Base-by-base conservation (phyloP, 2,113 vertebrate genomes). In the Protobothrops flavoviridis region DNA sequence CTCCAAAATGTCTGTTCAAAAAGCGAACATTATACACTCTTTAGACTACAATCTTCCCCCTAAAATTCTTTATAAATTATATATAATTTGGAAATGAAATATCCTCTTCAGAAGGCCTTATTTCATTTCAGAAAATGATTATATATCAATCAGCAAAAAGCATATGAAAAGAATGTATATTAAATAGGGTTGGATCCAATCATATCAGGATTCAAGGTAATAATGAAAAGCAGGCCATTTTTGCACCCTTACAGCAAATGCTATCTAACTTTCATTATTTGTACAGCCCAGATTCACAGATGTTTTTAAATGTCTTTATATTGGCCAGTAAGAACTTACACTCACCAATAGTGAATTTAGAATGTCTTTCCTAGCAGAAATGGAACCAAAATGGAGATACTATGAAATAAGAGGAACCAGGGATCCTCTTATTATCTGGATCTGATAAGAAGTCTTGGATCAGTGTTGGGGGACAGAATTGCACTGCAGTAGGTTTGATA, bases 81-180 rank as follows among this genome's bases (percentile, higher is more conserved):
- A 12, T 59, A 26, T 7, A 53, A 92, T 91, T 96, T 95, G 11
- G 93, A 95, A 95, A 85, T 92, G 94, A 96, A 96, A 81, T 69
- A 90, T 88, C 8, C 29, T 10, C 92, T 61, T 69, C 55, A 93
- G 93, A 96, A 57, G 21, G 29, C 12, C 52, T 1, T 2, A 91
- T 95, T 96, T 95, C 94, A 91, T 95, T 96, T 95, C 94, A 92
- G 92, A 94, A 96, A 93, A 43, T 17, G 8, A 91, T 93, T 88
- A 85, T 95, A 91, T 61, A 52, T 86, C 92, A 94, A 94, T 90
- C 89, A 95, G 94, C 92, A 33, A 94, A 81, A 94, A 90, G 29
- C 21, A 5, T 5, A 0, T 69, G 93, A 94, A 53, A 96, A n/a
- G 29, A 91, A 87, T 43, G 2, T 6, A 61, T 95, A 81, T 61